phyloP scores from a whole-genome alignment of 2,113 vertebrate genomes.

The Garra rufa region DNA sequence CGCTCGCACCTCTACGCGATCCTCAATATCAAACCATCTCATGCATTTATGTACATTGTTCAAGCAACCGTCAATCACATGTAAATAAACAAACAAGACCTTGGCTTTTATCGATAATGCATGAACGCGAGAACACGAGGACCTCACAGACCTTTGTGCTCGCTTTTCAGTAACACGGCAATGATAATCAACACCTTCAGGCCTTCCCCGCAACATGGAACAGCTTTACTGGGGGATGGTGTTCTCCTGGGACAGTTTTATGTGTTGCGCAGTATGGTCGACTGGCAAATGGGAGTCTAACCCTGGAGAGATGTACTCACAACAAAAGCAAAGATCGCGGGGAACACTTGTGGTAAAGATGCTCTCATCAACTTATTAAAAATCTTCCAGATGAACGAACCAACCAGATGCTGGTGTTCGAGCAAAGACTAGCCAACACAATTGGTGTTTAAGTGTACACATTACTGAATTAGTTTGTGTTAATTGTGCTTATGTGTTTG shows the following conservation, averaged over 20 bases:
- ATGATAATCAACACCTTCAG: constrained; percentile 56
- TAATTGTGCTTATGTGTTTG: background rate
- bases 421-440: constrained; percentile 4
- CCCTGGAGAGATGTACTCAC: constrained; percentile 47
- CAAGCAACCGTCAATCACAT: background rate
- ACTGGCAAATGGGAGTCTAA: constrained; percentile 54
- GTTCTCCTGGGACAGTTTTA: constrained; percentile 57
- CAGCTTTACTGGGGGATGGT: constrained; percentile 58
- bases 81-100: background rate
- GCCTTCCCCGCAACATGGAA: constrained; percentile 59
- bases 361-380: background rate
- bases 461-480: background rate
- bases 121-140: constrained; percentile 11
- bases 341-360: constrained; percentile 23
- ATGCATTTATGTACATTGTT: constrained; percentile 19
- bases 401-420: background rate
- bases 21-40: background rate
- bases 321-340: constrained; percentile 47
- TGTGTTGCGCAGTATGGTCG: constrained; percentile 55
- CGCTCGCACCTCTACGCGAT: constrained; percentile 26
- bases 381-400: background rate
- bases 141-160: constrained; percentile 43
- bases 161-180: constrained; percentile 39
- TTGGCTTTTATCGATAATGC: constrained; percentile 21
- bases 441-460: background rate